Percentiles rank a stretch among this genome's conserved stretches.
Evolutionary conservation across 2,888 invertebrate genomes (phyloP).

Genomic region (Lasioglossum zephyrum): DNA sequence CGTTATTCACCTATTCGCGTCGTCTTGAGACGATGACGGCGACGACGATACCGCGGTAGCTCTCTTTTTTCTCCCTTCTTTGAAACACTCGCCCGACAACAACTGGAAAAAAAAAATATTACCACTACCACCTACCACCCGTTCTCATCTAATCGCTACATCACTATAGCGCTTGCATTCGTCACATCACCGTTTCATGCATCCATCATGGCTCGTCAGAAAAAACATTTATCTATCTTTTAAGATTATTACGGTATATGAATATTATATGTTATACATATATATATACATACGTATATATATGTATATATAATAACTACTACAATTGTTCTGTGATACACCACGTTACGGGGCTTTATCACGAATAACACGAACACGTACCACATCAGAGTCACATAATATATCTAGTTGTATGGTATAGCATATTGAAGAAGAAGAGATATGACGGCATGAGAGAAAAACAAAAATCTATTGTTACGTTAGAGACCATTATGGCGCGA

Average conservation of each 20-base stretch:
- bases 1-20: constrained; percentile 72
- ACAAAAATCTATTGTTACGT: constrained; percentile 60
- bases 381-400: constrained; percentile 73
- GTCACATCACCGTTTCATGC: constrained; percentile 79
- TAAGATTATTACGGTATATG: constrained; percentile 81
- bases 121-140: constrained; percentile 70
- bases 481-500: constrained; percentile 59
- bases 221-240: constrained; percentile 79
- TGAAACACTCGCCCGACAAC: constrained; percentile 58
- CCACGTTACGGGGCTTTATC: constrained; percentile 84
- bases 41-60: constrained; percentile 65
- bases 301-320: constrained; percentile 73
- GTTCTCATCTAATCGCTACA: constrained; percentile 79
- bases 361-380: constrained; percentile 75
- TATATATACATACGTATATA: not conserved
- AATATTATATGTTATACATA: constrained; percentile 72
- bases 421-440: constrained; percentile 60
- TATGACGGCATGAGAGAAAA: constrained; percentile 58
- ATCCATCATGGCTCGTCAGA: constrained; percentile 82
- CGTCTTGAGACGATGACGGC: constrained; percentile 46
- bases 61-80: constrained; percentile 62
- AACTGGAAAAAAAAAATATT: not conserved
- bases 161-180: constrained; percentile 82
- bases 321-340: constrained; percentile 85
- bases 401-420: constrained; percentile 71